A percentile compares a stretch with the other conserved stretches of the same genome.
These are phyloP conservation scores for Bombus pyrosoma DNA, from an alignment of 1,140 invertebrate species.

Conservation along the genomic window DNA sequence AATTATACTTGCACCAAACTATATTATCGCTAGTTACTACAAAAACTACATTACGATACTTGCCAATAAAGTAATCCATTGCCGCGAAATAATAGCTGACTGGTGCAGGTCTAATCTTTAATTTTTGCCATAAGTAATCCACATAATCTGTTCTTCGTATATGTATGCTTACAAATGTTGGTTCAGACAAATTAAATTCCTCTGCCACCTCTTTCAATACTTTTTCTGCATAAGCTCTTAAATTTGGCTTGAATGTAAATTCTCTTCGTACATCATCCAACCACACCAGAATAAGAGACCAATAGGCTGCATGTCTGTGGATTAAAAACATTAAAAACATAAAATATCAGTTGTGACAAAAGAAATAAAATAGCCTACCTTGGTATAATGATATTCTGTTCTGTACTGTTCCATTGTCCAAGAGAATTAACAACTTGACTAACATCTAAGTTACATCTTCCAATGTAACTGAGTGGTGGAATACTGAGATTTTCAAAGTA, in stretches of 20 bases:
- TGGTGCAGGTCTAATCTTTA: slow-evolving; percentile 81
- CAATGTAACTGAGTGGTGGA: slow-evolving; percentile 84
- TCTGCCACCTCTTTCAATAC: slow-evolving; percentile 78
- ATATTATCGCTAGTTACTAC: slow-evolving; percentile 86
- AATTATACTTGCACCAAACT: slow-evolving; percentile 84
- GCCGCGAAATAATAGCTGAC: slow-evolving; percentile 83
- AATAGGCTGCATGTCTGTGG: slow-evolving; percentile 81
- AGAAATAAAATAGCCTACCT: slow-evolving; percentile 69
- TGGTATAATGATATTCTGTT: slow-evolving; percentile 85
- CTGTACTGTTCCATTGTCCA: slow-evolving; percentile 84
- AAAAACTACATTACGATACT: slow-evolving; percentile 83
- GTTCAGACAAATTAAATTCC: slow-evolving; percentile 71
- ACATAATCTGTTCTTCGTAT: slow-evolving; percentile 85
- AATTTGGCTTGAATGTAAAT: slow-evolving; percentile 82
- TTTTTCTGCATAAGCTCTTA: slow-evolving; percentile 80
- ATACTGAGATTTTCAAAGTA: slow-evolving; percentile 84
- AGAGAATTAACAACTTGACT: slow-evolving; percentile 82
- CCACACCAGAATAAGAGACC: slow-evolving; percentile 84
- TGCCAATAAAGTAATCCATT: slow-evolving; percentile 84
- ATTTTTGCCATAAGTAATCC: slow-evolving; percentile 83
- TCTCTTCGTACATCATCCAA: slow-evolving; percentile 84
- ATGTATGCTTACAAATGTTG: slow-evolving; percentile 84
- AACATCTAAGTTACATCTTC: slow-evolving; percentile 82
- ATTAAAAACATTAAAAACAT: neutral
- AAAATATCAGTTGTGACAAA: neutral